Percentiles rank a stretch among this genome's conserved stretches.
phyloP scores from a whole-genome alignment of 2,113 vertebrate species.

The Oncorhynchus clarkii region DNA sequence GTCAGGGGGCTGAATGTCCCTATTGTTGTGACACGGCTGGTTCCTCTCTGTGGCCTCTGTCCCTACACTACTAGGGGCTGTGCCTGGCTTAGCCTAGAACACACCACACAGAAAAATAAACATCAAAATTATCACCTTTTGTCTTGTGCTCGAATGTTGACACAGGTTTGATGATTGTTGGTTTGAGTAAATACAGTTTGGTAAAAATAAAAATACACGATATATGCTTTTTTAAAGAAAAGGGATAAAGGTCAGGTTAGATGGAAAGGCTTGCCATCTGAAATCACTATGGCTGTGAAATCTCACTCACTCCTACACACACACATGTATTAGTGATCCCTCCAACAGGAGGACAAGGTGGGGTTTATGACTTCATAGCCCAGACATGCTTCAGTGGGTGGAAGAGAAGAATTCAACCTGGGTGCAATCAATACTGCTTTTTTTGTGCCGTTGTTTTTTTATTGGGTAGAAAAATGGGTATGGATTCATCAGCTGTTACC shows the following conservation, averaged over 20 bases:
- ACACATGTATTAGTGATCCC: slow-evolving; percentile 50
- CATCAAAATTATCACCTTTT: too few relatives aligned
- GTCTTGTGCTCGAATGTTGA: not conserved
- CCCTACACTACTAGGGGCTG: not conserved
- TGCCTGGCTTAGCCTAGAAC: not conserved
- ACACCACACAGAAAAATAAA: not conserved
- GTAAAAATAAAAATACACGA: too few relatives aligned
- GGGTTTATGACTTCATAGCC: slow-evolving; percentile 61
- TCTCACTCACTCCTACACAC: too few relatives aligned
- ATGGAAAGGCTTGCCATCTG: too few relatives aligned
- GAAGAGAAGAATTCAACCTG: slow-evolving; percentile 54
- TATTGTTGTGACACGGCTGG: slow-evolving; percentile 8
- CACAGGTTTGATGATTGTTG: not conserved
- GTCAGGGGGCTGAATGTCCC: slow-evolving; percentile 27
- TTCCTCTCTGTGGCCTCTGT: not conserved
- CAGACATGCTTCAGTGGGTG: slow-evolving; percentile 48
- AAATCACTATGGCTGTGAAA: not conserved
- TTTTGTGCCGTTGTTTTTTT: slow-evolving; percentile 23
- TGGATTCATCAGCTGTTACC: slow-evolving; percentile 44
- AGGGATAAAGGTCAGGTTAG: too few relatives aligned
- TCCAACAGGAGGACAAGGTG: slow-evolving; percentile 48
- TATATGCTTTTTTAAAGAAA: too few relatives aligned
- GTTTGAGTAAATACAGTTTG: not conserved
- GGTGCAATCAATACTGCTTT: slow-evolving; percentile 54
- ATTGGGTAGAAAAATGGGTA: slow-evolving; percentile 30